Base-by-base conservation (phyloP, 2,888 invertebrate genomes). In the Galerucella calmariensis region DNA sequence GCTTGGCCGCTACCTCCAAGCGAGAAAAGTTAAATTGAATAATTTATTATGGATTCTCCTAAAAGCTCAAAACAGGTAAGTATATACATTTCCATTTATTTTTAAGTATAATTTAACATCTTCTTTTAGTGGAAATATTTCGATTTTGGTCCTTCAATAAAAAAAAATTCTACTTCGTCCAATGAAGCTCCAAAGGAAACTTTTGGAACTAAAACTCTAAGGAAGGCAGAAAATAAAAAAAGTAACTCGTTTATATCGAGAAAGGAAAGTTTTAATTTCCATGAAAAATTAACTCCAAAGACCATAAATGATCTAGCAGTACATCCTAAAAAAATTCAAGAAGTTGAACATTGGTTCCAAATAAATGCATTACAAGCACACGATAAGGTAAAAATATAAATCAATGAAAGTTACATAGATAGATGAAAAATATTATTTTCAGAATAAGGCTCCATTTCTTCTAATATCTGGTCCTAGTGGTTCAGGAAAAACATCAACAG, bases 401-500 rank as follows among this genome's bases (percentile, higher is more conserved):
- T 46, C 11, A 11, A 48, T 48, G 48, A 12, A 48, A 44, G 41
- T 41, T 67, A 1, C 11, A 44, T 20, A 56, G 27, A 20, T 44
- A 16, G 5, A 44, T 16, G 3, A 14, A 9, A 44, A 59, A 65
- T 67, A 48, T 16, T 20, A 63, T 74, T 77, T 76, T 75, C 80
- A 89, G 83, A 82, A 81, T 46, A 86, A 88, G 0, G 86, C 88
- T 78, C 88, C 90, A 69, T 90, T 94, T 78, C 87, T 96, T 56
- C 85, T 97, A 5, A 80, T 97, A 27, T 93, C 93, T 9, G 97
- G 97, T 0, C 95, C 97, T 27, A 91, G 96, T 0, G 97, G 97
- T 0, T 91, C 92, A 84, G 96, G 96, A 0, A 97, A 97, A 88
- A 94, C 96, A 1, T 90, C 92, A 0, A 92, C 95, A 0, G 81